Base-by-base conservation (phyloP, 2,113 vertebrate species). In the Orientallactaga bullata region DNA sequence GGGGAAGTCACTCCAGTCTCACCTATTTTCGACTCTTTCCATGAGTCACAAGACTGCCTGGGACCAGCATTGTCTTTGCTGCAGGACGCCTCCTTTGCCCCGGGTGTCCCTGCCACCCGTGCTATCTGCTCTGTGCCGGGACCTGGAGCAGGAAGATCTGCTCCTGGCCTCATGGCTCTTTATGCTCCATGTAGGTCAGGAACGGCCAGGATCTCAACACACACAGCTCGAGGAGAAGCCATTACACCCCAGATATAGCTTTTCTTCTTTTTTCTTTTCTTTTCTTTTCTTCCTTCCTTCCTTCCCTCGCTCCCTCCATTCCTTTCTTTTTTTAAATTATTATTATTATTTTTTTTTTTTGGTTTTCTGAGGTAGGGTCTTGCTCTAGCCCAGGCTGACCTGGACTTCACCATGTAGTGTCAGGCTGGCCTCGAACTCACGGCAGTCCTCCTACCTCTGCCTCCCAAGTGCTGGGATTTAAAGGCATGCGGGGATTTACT, bases 1-100 rank as follows among this genome's bases (percentile, higher is more conserved):
- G 12, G 81, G 37, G 89, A 82, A 94, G 88, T 92, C 88, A 84
- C 97, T 96, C 94, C 76, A 93, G 61, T 89, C 78, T 71, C 95
- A 87, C 82, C 94, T 77, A 90, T 97, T 97, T 97, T 96, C 78
- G 21, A 94, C 92, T 94, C 91, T 94, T 96, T 96, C 91, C 95
- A 42, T 42, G 86, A 89, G 94, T 78, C 96, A 68, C 86, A 88
- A 95, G 88, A 77, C 20, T 42, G 84, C 92, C 94, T 68, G 81
- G 97, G 97, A 86, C 42, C 35, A 6, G 51, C 63, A 93, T 93
- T 91, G 23, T 94, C 96, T 94, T 91, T 89, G 81, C 66, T 73
- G 78, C 66, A 66, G 95, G 93, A 88, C 79, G 32, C 2, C 80
- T 88, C 88, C 21, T 94, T 85, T 74, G 61, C 20, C 88, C 83